Percentiles rank a stretch among this genome's conserved stretches.
These are phyloP conservation scores for Dryocosmus kuriphilus DNA, from an alignment of 2,888 invertebrate species.

Conservation along the genomic window DNA sequence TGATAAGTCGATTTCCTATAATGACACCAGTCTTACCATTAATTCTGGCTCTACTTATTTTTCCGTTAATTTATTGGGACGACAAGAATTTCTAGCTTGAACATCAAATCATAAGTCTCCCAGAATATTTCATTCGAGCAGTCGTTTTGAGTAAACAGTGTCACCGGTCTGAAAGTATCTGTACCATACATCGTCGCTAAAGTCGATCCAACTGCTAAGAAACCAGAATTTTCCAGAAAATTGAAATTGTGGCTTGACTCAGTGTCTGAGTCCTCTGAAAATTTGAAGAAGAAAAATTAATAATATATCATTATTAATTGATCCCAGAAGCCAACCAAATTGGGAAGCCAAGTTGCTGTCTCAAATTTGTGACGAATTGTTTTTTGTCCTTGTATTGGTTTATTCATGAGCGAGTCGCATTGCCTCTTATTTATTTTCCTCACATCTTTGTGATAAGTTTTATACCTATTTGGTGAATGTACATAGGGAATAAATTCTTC, in stretches of 20 bases:
- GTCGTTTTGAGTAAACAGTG: constrained; percentile 88
- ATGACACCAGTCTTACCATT: not conserved
- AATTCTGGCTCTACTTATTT: constrained; percentile 44
- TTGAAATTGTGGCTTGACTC: constrained; percentile 87
- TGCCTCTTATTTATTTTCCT: not conserved
- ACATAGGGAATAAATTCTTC: not conserved
- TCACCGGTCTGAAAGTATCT: constrained; percentile 82
- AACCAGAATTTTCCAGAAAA: constrained; percentile 85
- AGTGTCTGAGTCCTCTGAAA: constrained; percentile 88
- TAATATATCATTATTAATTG: not conserved
- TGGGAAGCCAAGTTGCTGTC: no score
- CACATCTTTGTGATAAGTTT: not conserved
- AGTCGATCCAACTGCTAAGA: constrained; percentile 81
- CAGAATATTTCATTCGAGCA: constrained; percentile 89
- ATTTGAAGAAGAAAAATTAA: constrained; percentile 84
- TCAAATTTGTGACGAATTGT: not conserved
- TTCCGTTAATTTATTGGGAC: constrained; percentile 92
- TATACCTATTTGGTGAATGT: not conserved
- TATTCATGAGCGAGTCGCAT: not conserved
- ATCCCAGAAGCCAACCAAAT: not conserved
- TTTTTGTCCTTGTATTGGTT: not conserved
- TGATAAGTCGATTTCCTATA: no score
- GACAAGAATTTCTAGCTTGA: constrained; percentile 91
- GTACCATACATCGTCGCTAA: constrained; percentile 83
- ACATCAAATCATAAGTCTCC: constrained; percentile 88